Percentiles rank a stretch among this genome's conserved stretches.
Conservation (phyloP, 1,140 invertebrate species). For the Euura lappo region DNA sequence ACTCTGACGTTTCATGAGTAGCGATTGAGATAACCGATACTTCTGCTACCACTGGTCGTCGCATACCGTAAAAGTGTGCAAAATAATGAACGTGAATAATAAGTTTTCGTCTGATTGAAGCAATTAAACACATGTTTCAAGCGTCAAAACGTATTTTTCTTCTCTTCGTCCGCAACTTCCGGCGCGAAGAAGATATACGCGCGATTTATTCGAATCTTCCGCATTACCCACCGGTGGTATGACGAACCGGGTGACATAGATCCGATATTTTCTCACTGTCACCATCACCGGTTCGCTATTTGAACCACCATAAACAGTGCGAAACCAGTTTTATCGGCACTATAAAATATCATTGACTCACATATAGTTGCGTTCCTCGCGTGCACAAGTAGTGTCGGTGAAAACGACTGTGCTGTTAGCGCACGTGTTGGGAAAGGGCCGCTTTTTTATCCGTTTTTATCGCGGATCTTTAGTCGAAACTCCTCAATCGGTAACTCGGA, state of each 20-base stretch:
- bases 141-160: too few species aligned
- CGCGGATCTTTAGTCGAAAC: too few species aligned
- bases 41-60: neutral
- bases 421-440: too few species aligned
- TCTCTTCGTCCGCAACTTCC: too few species aligned
- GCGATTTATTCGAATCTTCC: neutral
- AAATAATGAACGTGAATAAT: too few species aligned
- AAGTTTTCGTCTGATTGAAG: too few species aligned
- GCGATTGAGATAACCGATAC: neutral
- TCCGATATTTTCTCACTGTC: neutral
- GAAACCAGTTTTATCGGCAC: neutral
- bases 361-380: neutral
- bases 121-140: too few species aligned
- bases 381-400: too few species aligned
- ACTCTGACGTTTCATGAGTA: neutral
- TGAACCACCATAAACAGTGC: neutral
- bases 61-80: too few species aligned
- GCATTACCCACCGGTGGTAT: neutral
- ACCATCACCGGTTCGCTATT: neutral
- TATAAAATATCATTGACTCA: neutral
- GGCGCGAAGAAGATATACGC: too few species aligned
- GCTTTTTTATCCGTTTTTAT: too few species aligned
- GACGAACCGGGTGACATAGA: neutral
- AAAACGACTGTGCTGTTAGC: too few species aligned
- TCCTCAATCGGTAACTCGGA: neutral